Evolutionary conservation across 2,797 vertebrate genomes (phyloP).

Genomic region (Zenarchopterus dispar): DNA sequence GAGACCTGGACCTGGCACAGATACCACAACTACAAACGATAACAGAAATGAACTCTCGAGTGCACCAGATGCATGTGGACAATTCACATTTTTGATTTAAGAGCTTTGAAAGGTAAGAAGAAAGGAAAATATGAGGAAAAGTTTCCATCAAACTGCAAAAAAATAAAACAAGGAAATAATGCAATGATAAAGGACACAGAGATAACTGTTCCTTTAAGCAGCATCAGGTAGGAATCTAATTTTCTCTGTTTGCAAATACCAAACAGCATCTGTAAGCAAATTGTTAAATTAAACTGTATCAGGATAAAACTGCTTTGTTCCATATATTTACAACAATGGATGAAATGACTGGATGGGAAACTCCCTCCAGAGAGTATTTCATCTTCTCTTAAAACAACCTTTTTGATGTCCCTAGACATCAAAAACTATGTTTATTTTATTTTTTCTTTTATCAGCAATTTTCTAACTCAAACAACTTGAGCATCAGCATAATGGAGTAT

Average conservation of each 20-base stretch:
- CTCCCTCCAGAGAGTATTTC: no score
- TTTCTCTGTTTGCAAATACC: no score
- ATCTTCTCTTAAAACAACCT: neutral
- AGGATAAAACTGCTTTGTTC: constrained; percentile 7
- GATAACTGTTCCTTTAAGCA: no score
- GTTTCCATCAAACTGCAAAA: constrained; percentile 10
- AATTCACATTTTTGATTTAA: constrained; percentile 17
- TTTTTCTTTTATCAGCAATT: no score
- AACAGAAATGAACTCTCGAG: constrained; percentile 14
- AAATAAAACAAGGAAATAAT: constrained; percentile 7
- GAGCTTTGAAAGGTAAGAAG: constrained; percentile 5
- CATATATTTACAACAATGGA: constrained; percentile 5
- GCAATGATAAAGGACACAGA: constrained; percentile 5
- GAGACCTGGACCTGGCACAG: constrained; percentile 39
- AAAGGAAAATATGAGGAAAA: constrained; percentile 14
- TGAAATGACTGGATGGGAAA: neutral
- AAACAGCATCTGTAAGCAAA: constrained; percentile 1
- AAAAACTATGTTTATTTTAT: no score
- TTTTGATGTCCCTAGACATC: no score
- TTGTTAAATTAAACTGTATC: neutral
- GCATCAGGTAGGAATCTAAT: no score
- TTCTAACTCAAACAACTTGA: neutral
- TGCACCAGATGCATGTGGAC: constrained; percentile 3
- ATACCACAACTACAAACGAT: constrained; percentile 23
- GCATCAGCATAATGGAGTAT: no score